Percentiles rank a stretch among this genome's conserved stretches.
Conservation (phyloP, 2,797 vertebrate species). For the Octomys mimax region DNA sequence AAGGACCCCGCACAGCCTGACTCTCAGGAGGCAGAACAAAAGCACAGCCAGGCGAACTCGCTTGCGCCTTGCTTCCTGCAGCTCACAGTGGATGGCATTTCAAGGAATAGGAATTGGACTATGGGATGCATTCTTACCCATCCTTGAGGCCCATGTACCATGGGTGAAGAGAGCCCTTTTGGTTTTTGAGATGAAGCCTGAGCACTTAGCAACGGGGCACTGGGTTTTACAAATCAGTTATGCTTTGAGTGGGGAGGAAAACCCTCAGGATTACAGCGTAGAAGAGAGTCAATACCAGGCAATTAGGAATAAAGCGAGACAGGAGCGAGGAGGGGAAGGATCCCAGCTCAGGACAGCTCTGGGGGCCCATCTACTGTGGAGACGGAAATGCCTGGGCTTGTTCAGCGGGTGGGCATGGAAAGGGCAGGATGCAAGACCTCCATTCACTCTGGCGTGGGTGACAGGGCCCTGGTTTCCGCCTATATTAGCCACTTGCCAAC, state of each 20-base stretch:
- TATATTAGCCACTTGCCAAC: not conserved
- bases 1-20: constrained; percentile 71
- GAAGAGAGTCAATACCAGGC: constrained; percentile 44
- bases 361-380: not conserved
- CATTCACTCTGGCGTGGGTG: not conserved
- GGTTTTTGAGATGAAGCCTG: constrained; percentile 77
- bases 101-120: constrained; percentile 82
- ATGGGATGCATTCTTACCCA: constrained; percentile 78
- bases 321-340: constrained; percentile 17
- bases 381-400: not conserved
- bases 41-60: constrained; percentile 56
- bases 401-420: not conserved
- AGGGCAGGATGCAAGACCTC: not conserved
- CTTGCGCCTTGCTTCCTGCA: constrained; percentile 16
- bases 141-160: constrained; percentile 64
- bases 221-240: constrained; percentile 72
- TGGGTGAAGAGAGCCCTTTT: constrained; percentile 61
- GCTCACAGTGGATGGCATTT: constrained; percentile 67
- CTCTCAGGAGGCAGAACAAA: constrained; percentile 78
- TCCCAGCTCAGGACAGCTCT: not conserved
- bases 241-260: constrained; percentile 63
- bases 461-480: not conserved
- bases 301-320: constrained; percentile 56
- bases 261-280: constrained; percentile 61
- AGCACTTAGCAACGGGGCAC: constrained; percentile 66